A percentile compares a stretch with the other conserved stretches of the same genome.
Evolutionary conservation across 2,888 invertebrate species (phyloP).

Genomic region (Macrophya alboannulata): DNA sequence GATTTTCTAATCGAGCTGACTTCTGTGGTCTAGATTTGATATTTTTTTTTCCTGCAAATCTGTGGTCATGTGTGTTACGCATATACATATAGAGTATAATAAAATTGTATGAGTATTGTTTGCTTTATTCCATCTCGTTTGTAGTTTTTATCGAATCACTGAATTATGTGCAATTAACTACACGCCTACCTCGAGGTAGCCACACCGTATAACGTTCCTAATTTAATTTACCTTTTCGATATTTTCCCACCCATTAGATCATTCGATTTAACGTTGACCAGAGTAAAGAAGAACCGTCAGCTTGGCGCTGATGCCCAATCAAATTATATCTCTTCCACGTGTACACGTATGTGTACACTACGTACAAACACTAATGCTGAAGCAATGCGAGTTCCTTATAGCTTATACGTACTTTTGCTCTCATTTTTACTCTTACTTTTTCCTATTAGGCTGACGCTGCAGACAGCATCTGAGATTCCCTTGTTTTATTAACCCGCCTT

Average conservation of each 20-base stretch:
- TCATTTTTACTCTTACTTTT: neutral
- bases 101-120: neutral
- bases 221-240: neutral
- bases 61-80: no score
- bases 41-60: no score
- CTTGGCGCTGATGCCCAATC: constrained; percentile 10
- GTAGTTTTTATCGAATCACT: neutral
- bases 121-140: neutral
- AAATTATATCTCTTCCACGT: neutral
- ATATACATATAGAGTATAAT: no score
- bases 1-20: no score
- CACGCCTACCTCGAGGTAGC: neutral
- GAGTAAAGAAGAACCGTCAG: constrained; percentile 4
- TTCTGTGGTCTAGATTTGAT: no score
- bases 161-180: neutral
- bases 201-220: neutral
- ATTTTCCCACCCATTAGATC: constrained; percentile 38
- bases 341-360: neutral
- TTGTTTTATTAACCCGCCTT: constrained; percentile 28
- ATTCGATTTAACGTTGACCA: constrained; percentile 33
- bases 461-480: constrained; percentile 14
- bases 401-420: neutral
- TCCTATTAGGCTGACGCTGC: constrained; percentile 17
- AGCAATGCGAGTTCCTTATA: neutral
- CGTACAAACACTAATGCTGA: no score